These are phyloP conservation scores for Hypotaenidia philippensis DNA, from an alignment of 2,797 vertebrate genomes.

Conservation along the genomic window DNA sequence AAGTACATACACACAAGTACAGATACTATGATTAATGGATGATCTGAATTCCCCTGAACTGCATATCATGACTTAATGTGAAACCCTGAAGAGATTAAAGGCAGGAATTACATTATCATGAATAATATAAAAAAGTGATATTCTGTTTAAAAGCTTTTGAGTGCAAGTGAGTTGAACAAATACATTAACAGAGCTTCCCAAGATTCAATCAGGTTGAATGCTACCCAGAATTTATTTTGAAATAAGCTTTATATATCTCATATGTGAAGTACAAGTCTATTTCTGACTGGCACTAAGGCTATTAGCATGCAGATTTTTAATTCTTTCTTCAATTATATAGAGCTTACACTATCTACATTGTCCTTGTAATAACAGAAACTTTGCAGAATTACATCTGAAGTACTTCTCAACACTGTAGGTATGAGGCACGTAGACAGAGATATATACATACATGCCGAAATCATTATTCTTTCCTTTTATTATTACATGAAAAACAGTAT, in stretches of 20 bases:
- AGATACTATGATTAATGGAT: constrained; percentile 91
- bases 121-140: constrained; percentile 81
- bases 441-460: neutral
- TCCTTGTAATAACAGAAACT: constrained; percentile 22
- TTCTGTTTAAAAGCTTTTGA: constrained; percentile 81
- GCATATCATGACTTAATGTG: constrained; percentile 92
- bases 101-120: constrained; percentile 79
- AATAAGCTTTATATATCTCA: constrained; percentile 70
- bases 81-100: constrained; percentile 92
- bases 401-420: neutral
- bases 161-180: constrained; percentile 79
- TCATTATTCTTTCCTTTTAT: neutral
- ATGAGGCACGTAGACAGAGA: neutral
- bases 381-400: neutral
- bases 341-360: constrained; percentile 12
- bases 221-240: constrained; percentile 80
- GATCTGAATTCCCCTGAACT: constrained; percentile 89
- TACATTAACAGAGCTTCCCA: constrained; percentile 75
- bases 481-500: constrained; percentile 24
- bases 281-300: constrained; percentile 67
- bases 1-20: constrained; percentile 88
- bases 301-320: constrained; percentile 78
- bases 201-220: constrained; percentile 79
- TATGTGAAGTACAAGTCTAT: constrained; percentile 68
- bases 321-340: constrained; percentile 65